Conservation (phyloP, 2,113 vertebrate species). For the Zosterops japonicus region DNA sequence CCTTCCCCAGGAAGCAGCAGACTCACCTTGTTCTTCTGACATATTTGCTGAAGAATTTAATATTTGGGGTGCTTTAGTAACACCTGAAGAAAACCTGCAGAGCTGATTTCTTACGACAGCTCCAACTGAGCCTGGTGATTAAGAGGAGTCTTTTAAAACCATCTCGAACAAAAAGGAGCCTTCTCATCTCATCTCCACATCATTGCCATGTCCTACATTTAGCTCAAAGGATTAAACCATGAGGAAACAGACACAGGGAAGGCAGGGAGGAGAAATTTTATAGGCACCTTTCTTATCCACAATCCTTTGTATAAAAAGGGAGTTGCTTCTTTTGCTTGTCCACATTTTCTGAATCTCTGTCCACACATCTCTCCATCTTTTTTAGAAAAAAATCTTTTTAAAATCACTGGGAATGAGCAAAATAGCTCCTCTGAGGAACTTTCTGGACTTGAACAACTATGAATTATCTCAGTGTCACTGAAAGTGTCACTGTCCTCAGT, state of each 20-base stretch:
- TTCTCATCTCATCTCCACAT: neutral
- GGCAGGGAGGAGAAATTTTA: neutral
- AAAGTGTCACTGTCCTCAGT: neutral
- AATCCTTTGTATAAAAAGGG: neutral
- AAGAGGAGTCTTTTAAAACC: neutral
- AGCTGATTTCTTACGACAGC: neutral
- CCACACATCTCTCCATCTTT: neutral
- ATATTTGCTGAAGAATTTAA: neutral
- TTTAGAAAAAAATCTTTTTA: neutral
- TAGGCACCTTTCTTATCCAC: neutral
- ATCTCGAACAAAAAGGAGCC: neutral
- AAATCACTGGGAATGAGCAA: neutral
- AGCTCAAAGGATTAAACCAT: neutral
- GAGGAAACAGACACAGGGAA: neutral
- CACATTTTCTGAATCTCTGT: neutral
- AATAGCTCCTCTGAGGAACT: neutral
- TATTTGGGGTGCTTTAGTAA: neutral
- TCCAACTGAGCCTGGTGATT: neutral
- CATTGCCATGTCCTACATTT: neutral
- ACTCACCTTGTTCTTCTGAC: neutral
- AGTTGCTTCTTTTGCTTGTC: neutral
- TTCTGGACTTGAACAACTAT: neutral
- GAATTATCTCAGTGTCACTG: neutral
- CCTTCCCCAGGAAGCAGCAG: neutral
- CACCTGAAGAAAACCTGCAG: neutral